Base-by-base conservation (phyloP, 2,888 invertebrate species). In the Cremastinae sp. region DNA sequence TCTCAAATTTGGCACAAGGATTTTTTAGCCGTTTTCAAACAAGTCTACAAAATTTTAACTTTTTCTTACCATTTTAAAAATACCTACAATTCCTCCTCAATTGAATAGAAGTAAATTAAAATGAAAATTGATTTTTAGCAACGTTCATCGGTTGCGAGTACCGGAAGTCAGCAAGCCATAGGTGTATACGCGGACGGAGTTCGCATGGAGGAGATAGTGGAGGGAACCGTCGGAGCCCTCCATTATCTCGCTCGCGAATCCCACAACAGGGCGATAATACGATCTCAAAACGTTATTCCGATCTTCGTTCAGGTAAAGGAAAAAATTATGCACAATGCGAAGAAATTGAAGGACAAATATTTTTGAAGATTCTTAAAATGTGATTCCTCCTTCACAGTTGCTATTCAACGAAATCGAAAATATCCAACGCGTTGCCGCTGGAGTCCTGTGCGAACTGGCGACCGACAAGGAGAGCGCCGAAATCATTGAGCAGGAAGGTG, bases 141-240 rank as follows among this genome's bases (percentile, higher is more conserved):
- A 93, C 94, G 96, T 83, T 94, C 95, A 0, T 96, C 96, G 7
- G 94, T 95, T 28, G 95, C 96, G n/a, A 96, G 95, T 77, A 94
- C 94, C 81, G 95, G 95, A 74, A 93, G 95, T 73, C 94, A 93
- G 86, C 93, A 92, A 81, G 86, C 90, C 37, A 92, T 93, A 14
- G 94, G 94, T 5, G 95, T 95, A 0, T 97, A 97, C 90, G 96
- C 97, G 0, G 97, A 98, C 90, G 99, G 99, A 12, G 98, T 99
- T 4, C 94, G 98, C 49, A 98, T 99, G 98, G 98, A 99, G 87
- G 99, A 99, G 91, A 98, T 99, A 79, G 97, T 99, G 12, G 99
- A 99, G 90, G 98, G 98, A 28, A 97, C 98, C 0, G 98, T 99
- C 3, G 99, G 98, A 0, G 99, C 99, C 12, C 92, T 99, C 77